Evolutionary conservation across 2,797 vertebrate genomes (phyloP).

Genomic region (Alfaro cultratus): DNA sequence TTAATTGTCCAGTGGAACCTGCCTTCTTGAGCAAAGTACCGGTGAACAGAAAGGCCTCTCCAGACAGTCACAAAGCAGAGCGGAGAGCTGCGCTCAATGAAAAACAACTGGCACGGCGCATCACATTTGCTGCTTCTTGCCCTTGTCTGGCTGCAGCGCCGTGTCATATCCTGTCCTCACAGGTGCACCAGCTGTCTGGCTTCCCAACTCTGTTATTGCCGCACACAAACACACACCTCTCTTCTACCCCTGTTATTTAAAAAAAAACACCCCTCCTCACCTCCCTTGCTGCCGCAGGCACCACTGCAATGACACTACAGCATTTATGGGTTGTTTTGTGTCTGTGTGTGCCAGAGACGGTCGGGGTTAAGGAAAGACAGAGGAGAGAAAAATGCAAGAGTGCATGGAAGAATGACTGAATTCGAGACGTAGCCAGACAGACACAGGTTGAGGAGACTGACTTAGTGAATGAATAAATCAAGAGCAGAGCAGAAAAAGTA

Average conservation of each 20-base stretch:
- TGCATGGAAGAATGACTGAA: slow-evolving; percentile 27
- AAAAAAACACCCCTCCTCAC: slow-evolving; percentile 46
- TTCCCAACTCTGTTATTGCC: slow-evolving; percentile 57
- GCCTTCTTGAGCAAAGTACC: slow-evolving; percentile 43
- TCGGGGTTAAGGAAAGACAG: slow-evolving; percentile 1
- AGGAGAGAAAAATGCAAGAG: slow-evolving; percentile 7
- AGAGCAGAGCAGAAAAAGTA: slow-evolving; percentile 10
- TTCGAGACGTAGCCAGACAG: slow-evolving; percentile 41
- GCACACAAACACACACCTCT: slow-evolving; percentile 37
- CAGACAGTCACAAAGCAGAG: slow-evolving; percentile 65
- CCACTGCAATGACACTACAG: slow-evolving; percentile 70
- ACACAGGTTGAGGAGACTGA: slow-evolving; percentile 33
- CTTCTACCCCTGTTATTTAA: slow-evolving; percentile 55
- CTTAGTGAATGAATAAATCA: slow-evolving; percentile 27
- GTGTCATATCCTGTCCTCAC: slow-evolving; percentile 74
- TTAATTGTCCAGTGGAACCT: slow-evolving; percentile 29
- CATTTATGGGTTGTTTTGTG: slow-evolving; percentile 42
- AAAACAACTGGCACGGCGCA: slow-evolving; percentile 61
- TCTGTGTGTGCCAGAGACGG: slow-evolving; percentile 25
- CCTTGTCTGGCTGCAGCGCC: slow-evolving; percentile 65
- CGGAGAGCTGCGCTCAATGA: slow-evolving; percentile 57
- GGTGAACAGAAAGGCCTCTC: slow-evolving; percentile 56
- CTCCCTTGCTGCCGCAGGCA: slow-evolving; percentile 66
- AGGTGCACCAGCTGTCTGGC: slow-evolving; percentile 73
- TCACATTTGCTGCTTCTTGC: slow-evolving; percentile 66